phyloP scores from a whole-genome alignment of 1,140 invertebrate species.

The Drosophila oshimai region DNA sequence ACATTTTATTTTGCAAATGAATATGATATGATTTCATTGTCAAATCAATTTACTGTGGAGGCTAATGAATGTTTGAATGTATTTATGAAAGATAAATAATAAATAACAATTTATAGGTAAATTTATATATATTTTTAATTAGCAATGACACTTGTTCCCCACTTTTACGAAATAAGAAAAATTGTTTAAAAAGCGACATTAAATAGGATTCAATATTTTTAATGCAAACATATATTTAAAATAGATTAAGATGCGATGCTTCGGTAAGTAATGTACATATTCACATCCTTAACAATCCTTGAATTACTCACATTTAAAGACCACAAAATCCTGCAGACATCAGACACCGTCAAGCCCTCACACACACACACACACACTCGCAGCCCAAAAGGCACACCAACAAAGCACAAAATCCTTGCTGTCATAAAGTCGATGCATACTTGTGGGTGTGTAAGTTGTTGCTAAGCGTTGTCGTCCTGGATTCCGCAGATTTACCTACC shows the following conservation, averaged over 20 bases:
- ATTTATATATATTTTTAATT: no score
- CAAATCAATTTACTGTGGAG: not conserved
- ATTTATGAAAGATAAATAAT: no score
- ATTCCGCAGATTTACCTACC: conserved; percentile 2
- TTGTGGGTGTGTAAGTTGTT: conserved; percentile 7
- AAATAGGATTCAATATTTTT: no score
- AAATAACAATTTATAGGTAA: no score
- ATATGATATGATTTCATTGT: not conserved
- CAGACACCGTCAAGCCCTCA: not conserved
- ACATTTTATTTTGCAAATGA: not conserved
- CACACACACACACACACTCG: not conserved
- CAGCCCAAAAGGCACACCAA: no score
- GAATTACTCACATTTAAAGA: not conserved
- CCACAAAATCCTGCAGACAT: not conserved
- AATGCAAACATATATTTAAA: no score
- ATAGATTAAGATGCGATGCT: no score
- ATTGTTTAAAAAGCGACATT: no score
- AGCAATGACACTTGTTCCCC: no score
- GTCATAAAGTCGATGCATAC: conserved; percentile 9
- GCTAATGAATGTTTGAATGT: not conserved
- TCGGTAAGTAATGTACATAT: not conserved
- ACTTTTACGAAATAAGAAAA: no score
- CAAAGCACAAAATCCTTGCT: no score
- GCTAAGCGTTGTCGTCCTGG: conserved; percentile 13
- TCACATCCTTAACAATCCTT: not conserved